Conservation (phyloP, 1,140 invertebrate species). For the Zaprionus capensis region DNA sequence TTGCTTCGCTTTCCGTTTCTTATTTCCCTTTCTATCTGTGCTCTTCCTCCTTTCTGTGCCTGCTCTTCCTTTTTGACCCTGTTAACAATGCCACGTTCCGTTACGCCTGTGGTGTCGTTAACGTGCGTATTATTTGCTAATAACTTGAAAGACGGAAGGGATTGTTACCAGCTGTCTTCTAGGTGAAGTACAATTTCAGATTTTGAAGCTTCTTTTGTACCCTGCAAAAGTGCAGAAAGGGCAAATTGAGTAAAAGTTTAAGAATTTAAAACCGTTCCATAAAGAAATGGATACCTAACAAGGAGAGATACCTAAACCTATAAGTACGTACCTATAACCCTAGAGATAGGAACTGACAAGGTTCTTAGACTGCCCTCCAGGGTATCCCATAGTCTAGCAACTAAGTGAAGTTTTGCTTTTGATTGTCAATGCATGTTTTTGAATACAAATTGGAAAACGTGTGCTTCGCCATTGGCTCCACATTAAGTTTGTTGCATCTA, state of each 20-base stretch:
- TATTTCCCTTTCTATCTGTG: constrained; percentile 4
- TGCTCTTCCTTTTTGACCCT: constrained; percentile 14
- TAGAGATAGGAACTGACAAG: too few relatives aligned
- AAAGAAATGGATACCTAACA: too few relatives aligned
- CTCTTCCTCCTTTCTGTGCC: background rate
- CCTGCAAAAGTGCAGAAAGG: background rate
- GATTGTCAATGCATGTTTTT: constrained; percentile 1
- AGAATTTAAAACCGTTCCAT: too few relatives aligned
- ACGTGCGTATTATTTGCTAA: constrained; percentile 25
- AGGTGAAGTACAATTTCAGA: background rate
- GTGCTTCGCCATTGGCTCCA: constrained; percentile 4
- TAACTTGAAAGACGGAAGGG: constrained; percentile 1
- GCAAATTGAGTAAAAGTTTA: too few relatives aligned
- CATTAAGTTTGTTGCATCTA: constrained; percentile 33
- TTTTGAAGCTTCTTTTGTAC: background rate
- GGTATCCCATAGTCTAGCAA: background rate
- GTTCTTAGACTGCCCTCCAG: background rate
- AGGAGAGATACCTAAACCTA: too few relatives aligned
- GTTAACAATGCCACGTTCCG: constrained; percentile 29
- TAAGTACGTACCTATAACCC: too few relatives aligned
- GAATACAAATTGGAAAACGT: constrained; percentile 8
- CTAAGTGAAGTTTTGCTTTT: background rate
- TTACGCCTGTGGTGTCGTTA: constrained; percentile 8
- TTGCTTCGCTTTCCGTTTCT: constrained; percentile 15
- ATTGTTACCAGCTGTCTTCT: background rate